Base-by-base conservation (phyloP, 2,797 vertebrate species). In the Gymnoscopelus braueri region DNA sequence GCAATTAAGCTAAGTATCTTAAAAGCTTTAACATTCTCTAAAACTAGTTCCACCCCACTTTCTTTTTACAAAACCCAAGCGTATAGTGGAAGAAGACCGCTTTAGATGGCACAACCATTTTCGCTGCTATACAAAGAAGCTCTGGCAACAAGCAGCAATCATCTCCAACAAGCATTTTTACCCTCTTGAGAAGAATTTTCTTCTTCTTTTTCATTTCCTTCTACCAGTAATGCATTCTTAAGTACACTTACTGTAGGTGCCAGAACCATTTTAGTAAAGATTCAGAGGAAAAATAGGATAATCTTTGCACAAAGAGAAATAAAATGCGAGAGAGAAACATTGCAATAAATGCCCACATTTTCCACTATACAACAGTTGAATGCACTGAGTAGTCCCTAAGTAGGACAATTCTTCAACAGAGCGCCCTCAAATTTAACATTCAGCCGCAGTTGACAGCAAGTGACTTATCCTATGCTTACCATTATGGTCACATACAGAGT, bases 1-100 rank as follows among this genome's bases (percentile, higher is more conserved):
- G 60, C 52, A 67, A 81, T 80, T 78, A 52, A 75, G 67, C 68
- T 15, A 54, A 83, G 81, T 74, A 52, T 67, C 61, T 70, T 76
- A 63, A 80, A 80, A 77, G 80, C 61, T 65, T 52, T n/a, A 5
- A 60, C 32, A 14, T 35, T 68, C 23, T 26, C 12, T 65, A 23
- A 35, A 59, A 70, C 56, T 23, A 14, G 15, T 50, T 11, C 47
- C 62, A 35, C 9, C 3, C 8, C 14, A 12, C 7, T 32, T 67
- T 74, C 54, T 14, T 19, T 78, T 26, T 47, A 47, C 19, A 56
- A 68, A 70, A 55, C n/a, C 65, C 19, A 35, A 61, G 39, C 15
- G 54, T 76, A 44, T 55, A 64, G 65, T 67, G 63, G 52, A 75
- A 82, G 9, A 70, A 70, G 49, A 32, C 26, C 62, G 39, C 52